Evolutionary conservation across 2,113 vertebrate genomes (phyloP), one percentile per base, ranked within the genome.

Genomic region (Felis catus): DNA sequence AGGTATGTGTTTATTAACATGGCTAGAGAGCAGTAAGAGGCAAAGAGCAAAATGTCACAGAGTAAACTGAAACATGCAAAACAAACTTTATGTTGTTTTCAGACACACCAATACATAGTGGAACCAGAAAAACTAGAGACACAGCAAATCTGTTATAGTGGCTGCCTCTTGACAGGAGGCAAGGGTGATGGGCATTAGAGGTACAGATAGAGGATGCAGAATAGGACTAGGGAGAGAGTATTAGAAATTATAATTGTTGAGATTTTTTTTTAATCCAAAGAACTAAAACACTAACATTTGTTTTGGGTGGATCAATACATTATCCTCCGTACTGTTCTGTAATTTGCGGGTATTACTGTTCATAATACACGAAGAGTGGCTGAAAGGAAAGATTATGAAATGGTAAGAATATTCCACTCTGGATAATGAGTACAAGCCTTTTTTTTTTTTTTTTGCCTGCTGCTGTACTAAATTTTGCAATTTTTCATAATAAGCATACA

Each of bases 321-420:
- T 61, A 79, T 51, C 76, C 45, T 88, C 86, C 68, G 25, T 88
- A 25, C 27, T 82, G 61, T 41, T 51, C 19, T 29, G 12, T 89
- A 89, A 89, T 92, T 80, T 93, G 68, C 31, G 87, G 63, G 31
- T 87, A 85, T 80, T 65, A 78, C n/a, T 94, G 41, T 88, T 87
- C 36, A 71, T 66, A 83, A 73, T 53, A 55, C 33, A 84, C 7
- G 79, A 91, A 89, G 82, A 83, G 12, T 61, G 13, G 27, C 92
- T 80, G 31, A 68, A 87, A 88, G n/a, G 51, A 91, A 95, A 76
- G 18, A 74, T 68, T 39, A 79, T 23, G n/a, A 80, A 92, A 74
- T 13, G 65, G 15, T 70, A 68, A 92, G 70, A 96, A 70, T 23
- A 85, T 88, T 89, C 29, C 76, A 53, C 65, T 66, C 39, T 79